These are phyloP conservation scores for Bucorvus abyssinicus DNA, from an alignment of 2,797 vertebrate genomes.

Conservation along the genomic window DNA sequence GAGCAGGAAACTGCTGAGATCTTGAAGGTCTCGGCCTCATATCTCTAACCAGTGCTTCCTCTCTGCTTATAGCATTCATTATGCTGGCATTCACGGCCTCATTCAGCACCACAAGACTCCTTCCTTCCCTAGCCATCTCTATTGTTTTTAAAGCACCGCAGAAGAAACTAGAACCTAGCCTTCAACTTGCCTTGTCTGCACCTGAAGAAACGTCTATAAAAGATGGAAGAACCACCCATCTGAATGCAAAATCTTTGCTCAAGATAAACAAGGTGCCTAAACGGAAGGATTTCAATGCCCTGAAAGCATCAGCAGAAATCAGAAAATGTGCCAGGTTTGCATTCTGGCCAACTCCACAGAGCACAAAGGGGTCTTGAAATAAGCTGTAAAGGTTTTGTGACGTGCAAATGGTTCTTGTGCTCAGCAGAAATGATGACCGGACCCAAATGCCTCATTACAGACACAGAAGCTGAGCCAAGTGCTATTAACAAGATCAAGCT, in stretches of 20 bases:
- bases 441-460: neutral
- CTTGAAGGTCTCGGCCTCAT: neutral
- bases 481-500: neutral
- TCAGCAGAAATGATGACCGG: neutral
- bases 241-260: neutral
- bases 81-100: neutral
- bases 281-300: neutral
- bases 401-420: neutral
- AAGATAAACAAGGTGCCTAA: neutral
- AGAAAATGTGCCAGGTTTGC: neutral
- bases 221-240: neutral
- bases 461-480: neutral
- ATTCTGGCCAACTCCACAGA: neutral
- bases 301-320: neutral
- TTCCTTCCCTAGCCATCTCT: neutral
- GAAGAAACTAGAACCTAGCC: neutral
- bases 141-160: neutral
- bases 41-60: neutral
- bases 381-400: neutral
- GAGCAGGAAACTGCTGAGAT: constrained; percentile 33
- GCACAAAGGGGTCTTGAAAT: neutral
- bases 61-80: neutral
- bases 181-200: neutral
- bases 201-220: neutral
- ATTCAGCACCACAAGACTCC: neutral